Base-by-base conservation (phyloP, 2,113 vertebrate genomes). In the Phainopepla nitens region DNA sequence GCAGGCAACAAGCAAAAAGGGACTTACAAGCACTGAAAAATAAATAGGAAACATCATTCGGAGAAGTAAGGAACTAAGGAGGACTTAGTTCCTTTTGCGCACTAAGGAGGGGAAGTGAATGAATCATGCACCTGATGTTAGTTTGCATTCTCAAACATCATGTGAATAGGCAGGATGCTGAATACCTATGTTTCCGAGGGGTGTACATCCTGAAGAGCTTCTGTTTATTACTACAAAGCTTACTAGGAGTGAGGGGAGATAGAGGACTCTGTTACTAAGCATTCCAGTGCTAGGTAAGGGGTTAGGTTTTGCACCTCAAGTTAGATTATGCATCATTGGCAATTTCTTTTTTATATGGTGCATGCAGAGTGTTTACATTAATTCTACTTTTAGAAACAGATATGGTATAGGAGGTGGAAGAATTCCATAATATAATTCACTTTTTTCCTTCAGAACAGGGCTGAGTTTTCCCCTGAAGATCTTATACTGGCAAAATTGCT, bases 101-200 rank as follows among this genome's bases (percentile, higher is more conserved):
- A 88, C 89, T 94, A 88, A 87, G 87, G 89, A 95, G 53, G 53
- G 81, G 57, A 93, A 94, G 91, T 96, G 95, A 96, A 97, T 94
- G 94, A 90, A 95, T 97, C 99, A 99, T 99, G 99, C 98, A 98
- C 97, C 98, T 98, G 97, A 97, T 97, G 98, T 99, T 98, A 99
- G 98, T 97, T 95, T 97, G 98, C 99, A 99, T 99, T 99, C 98
- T 98, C 98, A 98, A 97, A 98, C 97, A 96, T 96, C 97, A 98
- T 96, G 97, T 97, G 97, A 98, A 97, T 96, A 98, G 97, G 97
- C 95, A 96, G 98, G 98, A 99, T 99, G 98, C 97, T 97, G 98
- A 98, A 97, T 99, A 99, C 99, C 99, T 99, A 99, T 98, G 98
- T 98, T 98, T 99, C 98, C 98, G 93, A 96, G 98, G 97, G 90